Base-by-base conservation (phyloP, 2,888 invertebrate genomes). In the Dicycla oo region DNA sequence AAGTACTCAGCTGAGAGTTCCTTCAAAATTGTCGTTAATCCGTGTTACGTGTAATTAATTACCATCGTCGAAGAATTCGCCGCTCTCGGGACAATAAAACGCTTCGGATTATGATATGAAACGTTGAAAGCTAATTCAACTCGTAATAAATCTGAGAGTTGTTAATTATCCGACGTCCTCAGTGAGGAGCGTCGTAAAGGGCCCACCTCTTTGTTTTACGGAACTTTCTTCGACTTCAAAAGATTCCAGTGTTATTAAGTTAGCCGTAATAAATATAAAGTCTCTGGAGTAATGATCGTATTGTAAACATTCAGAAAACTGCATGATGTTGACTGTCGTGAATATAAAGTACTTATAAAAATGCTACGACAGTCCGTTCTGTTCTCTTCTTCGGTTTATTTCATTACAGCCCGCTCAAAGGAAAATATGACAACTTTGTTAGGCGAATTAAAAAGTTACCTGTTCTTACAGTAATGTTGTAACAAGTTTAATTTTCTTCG, bases 361-460 rank as follows among this genome's bases (percentile, higher is more conserved):
- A 94, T 93, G 91, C 90, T 89, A 90, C 87, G 87, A 87, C 84
- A 83, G 88, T 88, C 86, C 83, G 75, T 65, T 69, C 73, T 54
- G 63, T 69, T 67, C 87, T 86, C 89, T 80, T 90, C 90, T 90
- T 84, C 84, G 85, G 84, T 88, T 93, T 89, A 93, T 93, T 94
- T 91, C 89, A 93, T 94, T 94, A 94, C 49, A 54, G 80, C 78
- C 78, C 65, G 79, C 90, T 92, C 92, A 93, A 94, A 94, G 91
- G 91, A 90, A 94, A 94, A 94, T 94, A 94, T 93, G 92, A 90
- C 92, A 92, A 94, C 91, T 94, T 91, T 88, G 91, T 92, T 94
- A 93, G 89, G 88, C 81, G 88, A 92, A 93, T 95, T 94, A 94
- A 93, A 92, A 95, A 94, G 93, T 94, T 95, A 94, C 94, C 93